phyloP scores from a whole-genome alignment of 2,888 invertebrate genomes.

The Agrotis exclamationis region DNA sequence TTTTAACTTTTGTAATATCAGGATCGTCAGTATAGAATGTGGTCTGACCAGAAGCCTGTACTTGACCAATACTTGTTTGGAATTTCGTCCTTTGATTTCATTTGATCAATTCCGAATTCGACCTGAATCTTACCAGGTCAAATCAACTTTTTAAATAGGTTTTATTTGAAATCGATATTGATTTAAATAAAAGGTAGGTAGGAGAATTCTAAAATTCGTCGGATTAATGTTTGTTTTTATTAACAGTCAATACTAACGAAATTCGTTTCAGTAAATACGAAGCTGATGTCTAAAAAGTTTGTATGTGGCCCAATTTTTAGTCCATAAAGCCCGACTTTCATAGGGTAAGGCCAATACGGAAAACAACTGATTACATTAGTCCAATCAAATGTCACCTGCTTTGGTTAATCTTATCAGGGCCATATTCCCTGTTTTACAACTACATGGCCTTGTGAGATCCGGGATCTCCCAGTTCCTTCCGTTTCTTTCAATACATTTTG shows the following conservation, averaged over 20 bases:
- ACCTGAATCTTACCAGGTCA: conserved; percentile 2
- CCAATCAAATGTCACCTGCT: too few relatives aligned
- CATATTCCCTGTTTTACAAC: too few relatives aligned
- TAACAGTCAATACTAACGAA: too few relatives aligned
- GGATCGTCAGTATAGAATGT: background rate
- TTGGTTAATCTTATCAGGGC: too few relatives aligned
- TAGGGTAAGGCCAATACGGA: background rate
- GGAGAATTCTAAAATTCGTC: conserved; percentile 1
- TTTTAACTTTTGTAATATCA: background rate
- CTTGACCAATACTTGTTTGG: background rate
- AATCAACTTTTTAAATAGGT: background rate
- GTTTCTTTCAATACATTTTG: too few relatives aligned
- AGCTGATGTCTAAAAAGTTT: conserved; percentile 23
- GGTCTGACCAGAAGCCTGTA: background rate
- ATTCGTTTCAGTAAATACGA: background rate
- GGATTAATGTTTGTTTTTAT: too few relatives aligned
- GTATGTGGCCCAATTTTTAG: conserved; percentile 1
- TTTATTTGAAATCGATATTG: conserved; percentile 12
- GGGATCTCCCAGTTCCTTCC: too few relatives aligned
- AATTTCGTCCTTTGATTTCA: background rate
- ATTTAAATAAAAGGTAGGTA: background rate
- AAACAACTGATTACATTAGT: background rate
- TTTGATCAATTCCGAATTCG: conserved; percentile 4
- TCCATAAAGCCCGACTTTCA: background rate
- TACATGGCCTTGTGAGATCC: too few relatives aligned